Evolutionary conservation across 2,797 vertebrate species (phyloP).

Genomic region (Propithecus perrieri): DNA sequence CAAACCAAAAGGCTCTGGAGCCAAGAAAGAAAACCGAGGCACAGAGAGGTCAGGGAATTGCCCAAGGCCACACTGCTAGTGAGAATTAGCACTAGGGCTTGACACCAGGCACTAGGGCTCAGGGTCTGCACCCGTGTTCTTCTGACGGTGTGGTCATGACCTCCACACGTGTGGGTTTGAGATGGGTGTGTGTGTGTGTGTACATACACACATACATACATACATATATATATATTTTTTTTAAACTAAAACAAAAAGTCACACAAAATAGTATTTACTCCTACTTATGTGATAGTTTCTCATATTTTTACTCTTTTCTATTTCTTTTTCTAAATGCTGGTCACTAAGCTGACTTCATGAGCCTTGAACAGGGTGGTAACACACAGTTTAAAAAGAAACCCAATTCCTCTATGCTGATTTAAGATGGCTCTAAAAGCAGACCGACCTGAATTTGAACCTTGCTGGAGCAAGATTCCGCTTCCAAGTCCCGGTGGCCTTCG

Average conservation of each 20-base stretch:
- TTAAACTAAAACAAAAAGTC: neutral
- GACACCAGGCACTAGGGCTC: neutral
- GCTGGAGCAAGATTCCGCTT: neutral
- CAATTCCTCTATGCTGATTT: neutral
- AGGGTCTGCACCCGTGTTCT: neutral
- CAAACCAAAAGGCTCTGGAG: neutral
- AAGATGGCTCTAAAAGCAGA: neutral
- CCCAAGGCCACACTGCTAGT: neutral
- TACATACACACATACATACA: too few relatives aligned
- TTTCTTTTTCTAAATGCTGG: neutral
- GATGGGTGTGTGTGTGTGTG: neutral
- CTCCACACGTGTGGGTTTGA: too few relatives aligned
- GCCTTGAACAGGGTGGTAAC: neutral
- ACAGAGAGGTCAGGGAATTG: neutral
- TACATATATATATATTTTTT: fast-evolving
- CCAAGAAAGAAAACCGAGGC: neutral
- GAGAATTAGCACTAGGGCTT: neutral
- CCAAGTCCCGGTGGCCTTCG: neutral
- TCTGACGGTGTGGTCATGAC: neutral
- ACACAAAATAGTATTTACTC: neutral
- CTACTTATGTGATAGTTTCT: neutral
- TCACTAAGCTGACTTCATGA: neutral
- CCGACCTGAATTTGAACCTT: neutral
- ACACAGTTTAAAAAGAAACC: neutral
- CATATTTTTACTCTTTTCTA: neutral